Conservation (phyloP, 2,113 vertebrate genomes). For the Aramus guarauna region DNA sequence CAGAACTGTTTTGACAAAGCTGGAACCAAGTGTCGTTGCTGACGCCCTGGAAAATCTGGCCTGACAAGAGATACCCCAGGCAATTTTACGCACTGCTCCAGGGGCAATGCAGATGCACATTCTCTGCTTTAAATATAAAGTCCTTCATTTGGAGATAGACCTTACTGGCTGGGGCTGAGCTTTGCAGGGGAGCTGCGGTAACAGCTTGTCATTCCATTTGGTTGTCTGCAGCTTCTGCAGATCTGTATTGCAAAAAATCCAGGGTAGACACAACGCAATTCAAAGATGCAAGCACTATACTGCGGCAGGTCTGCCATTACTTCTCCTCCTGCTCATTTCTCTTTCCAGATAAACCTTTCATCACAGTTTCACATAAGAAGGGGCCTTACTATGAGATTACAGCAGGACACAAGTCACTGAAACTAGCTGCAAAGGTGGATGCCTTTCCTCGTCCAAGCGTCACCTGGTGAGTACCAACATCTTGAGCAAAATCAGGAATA, state of each 20-base stretch:
- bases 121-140: background rate
- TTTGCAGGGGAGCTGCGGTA: background rate
- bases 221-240: background rate
- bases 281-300: background rate
- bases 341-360: conserved; percentile 81
- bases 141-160: background rate
- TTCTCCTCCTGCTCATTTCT: background rate
- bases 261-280: background rate
- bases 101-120: background rate
- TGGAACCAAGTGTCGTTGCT: background rate
- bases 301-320: background rate
- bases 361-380: conserved; percentile 69
- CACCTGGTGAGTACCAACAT: conserved; percentile 75
- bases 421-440: conserved; percentile 77
- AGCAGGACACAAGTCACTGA: conserved; percentile 70
- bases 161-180: background rate
- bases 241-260: background rate
- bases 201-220: background rate
- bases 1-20: background rate
- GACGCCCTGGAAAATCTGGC: background rate
- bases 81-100: background rate
- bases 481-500: background rate
- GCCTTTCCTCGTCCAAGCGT: conserved; percentile 77
- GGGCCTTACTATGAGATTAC: background rate
- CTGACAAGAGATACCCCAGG: background rate